Conservation (phyloP, 2,888 invertebrate species). For the Serrognathus titanus region DNA sequence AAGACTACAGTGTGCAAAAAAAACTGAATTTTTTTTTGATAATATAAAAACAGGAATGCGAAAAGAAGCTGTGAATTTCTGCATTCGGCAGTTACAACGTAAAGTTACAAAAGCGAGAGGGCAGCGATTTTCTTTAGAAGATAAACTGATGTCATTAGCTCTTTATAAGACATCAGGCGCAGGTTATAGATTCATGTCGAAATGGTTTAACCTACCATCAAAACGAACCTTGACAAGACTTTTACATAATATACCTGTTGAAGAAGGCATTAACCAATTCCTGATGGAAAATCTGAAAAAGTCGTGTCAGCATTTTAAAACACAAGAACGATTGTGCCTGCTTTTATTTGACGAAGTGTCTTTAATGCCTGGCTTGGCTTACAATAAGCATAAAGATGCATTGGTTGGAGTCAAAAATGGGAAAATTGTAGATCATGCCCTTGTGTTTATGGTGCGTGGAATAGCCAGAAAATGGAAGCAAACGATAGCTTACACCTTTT, state of each 20-base stretch:
- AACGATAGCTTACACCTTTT: conserved; percentile 10
- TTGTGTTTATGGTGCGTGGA: conserved; percentile 16
- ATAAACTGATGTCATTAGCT: conserved; percentile 23
- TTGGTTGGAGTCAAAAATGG: conserved; percentile 10
- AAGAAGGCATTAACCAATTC: conserved; percentile 9
- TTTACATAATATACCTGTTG: conserved; percentile 9
- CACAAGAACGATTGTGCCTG: neutral
- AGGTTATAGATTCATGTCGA: too few species aligned
- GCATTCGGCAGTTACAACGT: conserved; percentile 16
- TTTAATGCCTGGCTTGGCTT: conserved; percentile 2
- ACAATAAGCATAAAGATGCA: conserved; percentile 7
- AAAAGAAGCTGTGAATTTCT: conserved; percentile 12
- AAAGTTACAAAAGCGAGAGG: conserved; percentile 14
- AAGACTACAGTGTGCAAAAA: neutral
- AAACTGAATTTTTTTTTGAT: neutral
- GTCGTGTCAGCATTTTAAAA: neutral
- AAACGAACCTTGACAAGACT: conserved; percentile 13
- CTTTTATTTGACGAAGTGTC: conserved; percentile 18
- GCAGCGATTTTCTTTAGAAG: conserved; percentile 20
- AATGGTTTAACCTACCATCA: too few species aligned
- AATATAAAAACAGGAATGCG: neutral
- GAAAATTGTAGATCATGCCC: conserved; percentile 10
- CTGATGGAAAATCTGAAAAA: conserved; percentile 1
- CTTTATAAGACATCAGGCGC: conserved; percentile 9
- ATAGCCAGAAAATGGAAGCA: conserved; percentile 17